Base-by-base conservation (phyloP, 2,888 invertebrate species). In the Caenorhabditis uteleia region DNA sequence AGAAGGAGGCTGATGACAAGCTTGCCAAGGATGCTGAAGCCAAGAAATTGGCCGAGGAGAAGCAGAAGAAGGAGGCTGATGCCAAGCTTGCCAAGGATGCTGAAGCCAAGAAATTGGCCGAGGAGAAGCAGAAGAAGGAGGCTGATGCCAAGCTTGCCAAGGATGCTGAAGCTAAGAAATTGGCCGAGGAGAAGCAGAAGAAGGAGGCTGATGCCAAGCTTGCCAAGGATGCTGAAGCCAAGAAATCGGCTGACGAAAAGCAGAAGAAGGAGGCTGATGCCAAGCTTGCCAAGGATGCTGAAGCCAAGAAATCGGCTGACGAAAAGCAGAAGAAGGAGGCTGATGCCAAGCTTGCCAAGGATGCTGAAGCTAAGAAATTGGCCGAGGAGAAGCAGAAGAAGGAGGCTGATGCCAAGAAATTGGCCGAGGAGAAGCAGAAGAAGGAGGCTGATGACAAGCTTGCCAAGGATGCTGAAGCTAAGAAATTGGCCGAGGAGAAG, bases 31-130 rank as follows among this genome's bases (percentile, higher is more conserved):
- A 68, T 23, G 71, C 46, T 18, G 47, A 55, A 20, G 73, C 29
- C 29, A 12, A 29, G 14, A 67, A 58, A 26, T n/a, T n/a, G 14
- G 67, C 29, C 21, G 67, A 44, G 7, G 47, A 61, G 20, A 69
- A 46, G 12, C 69, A 74, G 39, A 66, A 67, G 31, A 33, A 48
- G 14, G 61, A 42, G 12, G 50, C 57, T 18, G 40, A 50, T n/a
- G 38, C 21, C 20, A n/a, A n/a, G n/a, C n/a, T n/a, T n/a, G n/a
- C n/a, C n/a, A n/a, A n/a, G n/a, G n/a, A n/a, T n/a, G n/a, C n/a
- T n/a, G 21, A 50, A 42, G 50, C n/a, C 29, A 48, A 39, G 48
- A 31, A 31, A 29, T 7, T 16, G 4, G 14, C 34, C 20, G 46
- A 46, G 5, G 23, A 31, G 21, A 46, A 46, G 33, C 21, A 31